phyloP scores from a whole-genome alignment of 2,113 vertebrate species.

The Diglossa brunneiventris region DNA sequence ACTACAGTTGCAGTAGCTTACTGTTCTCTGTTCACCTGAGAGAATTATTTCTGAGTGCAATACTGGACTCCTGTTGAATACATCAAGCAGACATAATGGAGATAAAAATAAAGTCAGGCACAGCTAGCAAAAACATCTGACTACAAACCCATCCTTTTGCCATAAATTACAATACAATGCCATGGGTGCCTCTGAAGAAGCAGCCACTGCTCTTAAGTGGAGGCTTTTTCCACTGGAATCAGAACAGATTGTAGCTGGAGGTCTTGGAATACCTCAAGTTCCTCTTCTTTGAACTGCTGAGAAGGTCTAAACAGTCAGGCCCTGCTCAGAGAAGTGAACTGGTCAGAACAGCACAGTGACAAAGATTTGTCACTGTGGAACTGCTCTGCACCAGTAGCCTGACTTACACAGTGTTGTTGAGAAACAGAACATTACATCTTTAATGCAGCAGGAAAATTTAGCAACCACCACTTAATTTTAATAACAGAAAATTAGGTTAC shows the following conservation, averaged over 20 bases:
- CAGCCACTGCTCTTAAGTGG: neutral
- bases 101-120: neutral
- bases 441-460: neutral
- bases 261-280: neutral
- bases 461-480: neutral
- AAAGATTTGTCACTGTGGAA: rapidly evolving
- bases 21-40: neutral
- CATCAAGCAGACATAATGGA: neutral
- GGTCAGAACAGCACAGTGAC: neutral
- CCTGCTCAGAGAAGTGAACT: neutral
- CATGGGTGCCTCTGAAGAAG: neutral
- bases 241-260: neutral
- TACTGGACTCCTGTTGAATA: neutral
- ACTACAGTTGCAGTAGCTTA: neutral
- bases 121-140: neutral
- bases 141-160: neutral
- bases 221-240: neutral
- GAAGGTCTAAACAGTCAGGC: neutral
- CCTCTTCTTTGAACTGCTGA: neutral
- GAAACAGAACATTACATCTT: neutral
- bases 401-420: neutral
- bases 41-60: neutral
- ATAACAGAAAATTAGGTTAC: neutral
- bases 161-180: neutral
- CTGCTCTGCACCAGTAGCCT: neutral